Percentiles rank a stretch among this genome's conserved stretches.
Evolutionary conservation across 37 sponge, comb jelly and placozoan genomes (phyloP).

Genomic region (Geodia barretti): DNA sequence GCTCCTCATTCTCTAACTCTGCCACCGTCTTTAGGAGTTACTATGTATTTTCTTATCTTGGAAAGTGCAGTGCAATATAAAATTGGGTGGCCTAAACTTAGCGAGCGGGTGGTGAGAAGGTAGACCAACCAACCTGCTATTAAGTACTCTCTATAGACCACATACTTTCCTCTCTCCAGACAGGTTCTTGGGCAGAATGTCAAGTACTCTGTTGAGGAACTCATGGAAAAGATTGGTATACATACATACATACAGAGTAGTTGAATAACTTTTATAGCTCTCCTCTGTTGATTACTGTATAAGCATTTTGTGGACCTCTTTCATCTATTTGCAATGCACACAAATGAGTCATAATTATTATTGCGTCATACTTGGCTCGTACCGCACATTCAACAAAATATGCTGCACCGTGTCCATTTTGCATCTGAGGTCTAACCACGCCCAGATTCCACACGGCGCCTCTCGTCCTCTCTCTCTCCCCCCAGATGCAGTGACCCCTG

Average conservation of each 20-base stretch:
- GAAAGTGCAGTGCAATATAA: no score
- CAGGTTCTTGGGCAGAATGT: slow-evolving; percentile 53
- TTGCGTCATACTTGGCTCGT: neutral
- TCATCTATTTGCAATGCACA: neutral
- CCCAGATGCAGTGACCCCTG: slow-evolving; percentile 62
- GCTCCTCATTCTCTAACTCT: neutral
- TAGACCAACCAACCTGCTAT: no score
- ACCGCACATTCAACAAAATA: neutral
- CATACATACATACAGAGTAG: no score
- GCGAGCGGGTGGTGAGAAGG: no score
- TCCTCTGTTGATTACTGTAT: no score
- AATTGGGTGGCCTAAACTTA: no score
- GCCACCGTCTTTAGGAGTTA: neutral
- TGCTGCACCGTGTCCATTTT: no score
- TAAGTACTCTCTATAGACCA: neutral
- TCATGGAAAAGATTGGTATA: slow-evolving; percentile 71
- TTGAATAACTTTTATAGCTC: no score
- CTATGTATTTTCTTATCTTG: neutral
- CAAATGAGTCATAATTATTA: neutral
- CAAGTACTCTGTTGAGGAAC: slow-evolving; percentile 50
- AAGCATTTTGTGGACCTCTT: neutral
- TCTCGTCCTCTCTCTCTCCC: neutral
- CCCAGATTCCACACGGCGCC: neutral
- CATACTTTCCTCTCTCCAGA: slow-evolving; percentile 24
- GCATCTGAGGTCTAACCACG: no score